phyloP scores from a whole-genome alignment of 2,113 vertebrate species.

The Corythornis vintsioides region DNA sequence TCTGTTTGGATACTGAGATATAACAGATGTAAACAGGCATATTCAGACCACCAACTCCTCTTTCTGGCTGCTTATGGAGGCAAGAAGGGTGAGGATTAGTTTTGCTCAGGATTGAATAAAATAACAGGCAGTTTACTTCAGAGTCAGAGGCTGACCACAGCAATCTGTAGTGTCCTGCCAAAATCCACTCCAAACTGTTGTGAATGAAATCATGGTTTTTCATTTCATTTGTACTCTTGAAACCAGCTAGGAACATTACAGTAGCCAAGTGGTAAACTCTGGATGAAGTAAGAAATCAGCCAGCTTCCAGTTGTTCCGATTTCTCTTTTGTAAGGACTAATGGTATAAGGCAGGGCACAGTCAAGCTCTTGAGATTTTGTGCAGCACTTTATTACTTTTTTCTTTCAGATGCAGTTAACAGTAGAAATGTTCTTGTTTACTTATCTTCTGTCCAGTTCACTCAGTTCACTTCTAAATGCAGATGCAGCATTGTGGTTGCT shows the following conservation, averaged over 20 bases:
- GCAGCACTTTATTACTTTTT: not conserved
- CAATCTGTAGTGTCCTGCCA: conserved; percentile 21
- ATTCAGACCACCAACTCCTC: not conserved
- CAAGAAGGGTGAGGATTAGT: not conserved
- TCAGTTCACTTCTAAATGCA: not conserved
- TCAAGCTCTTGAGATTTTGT: not conserved
- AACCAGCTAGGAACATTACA: conserved; percentile 10
- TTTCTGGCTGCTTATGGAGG: not conserved
- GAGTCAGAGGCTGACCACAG: not conserved
- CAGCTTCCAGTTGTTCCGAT: not conserved
- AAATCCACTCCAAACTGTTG: conserved; percentile 3
- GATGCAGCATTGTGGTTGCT: conserved; percentile 2
- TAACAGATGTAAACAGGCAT: not conserved
- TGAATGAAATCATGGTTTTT: conserved; percentile 35
- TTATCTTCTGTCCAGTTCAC: not conserved
- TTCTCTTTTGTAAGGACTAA: not conserved
- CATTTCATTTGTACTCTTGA: conserved; percentile 7
- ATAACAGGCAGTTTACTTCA: not conserved
- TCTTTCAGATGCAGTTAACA: not conserved
- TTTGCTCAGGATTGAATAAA: not conserved
- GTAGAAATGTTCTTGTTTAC: not conserved
- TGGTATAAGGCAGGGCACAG: not conserved
- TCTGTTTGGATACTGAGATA: not conserved
- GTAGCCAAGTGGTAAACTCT: conserved; percentile 28
- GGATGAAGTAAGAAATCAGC: not conserved